Conservation (phyloP, 2,113 vertebrate species). For the Columba janthina region DNA sequence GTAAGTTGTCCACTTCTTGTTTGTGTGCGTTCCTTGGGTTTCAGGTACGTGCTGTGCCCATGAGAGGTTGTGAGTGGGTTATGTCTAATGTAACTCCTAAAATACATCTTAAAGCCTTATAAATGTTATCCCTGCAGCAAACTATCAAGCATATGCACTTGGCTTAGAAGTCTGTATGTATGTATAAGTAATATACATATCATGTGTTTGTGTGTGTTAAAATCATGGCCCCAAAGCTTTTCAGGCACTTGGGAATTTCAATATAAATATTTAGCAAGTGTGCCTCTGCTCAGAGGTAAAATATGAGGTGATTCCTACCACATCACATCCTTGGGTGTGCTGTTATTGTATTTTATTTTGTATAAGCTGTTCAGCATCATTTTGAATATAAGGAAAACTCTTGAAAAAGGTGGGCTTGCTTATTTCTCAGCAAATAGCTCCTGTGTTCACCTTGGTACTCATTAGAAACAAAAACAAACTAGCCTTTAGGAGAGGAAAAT, state of each 20-base stretch:
- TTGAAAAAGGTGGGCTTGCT: neutral
- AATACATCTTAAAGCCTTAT: neutral
- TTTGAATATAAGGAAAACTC: neutral
- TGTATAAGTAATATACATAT: accelerated
- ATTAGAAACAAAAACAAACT: neutral
- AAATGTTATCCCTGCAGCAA: neutral
- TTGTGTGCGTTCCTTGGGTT: neutral
- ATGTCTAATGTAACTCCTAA: neutral
- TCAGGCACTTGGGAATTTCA: neutral
- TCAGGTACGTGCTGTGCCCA: neutral
- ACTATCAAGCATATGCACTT: accelerated
- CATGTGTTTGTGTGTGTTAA: neutral
- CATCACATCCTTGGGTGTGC: accelerated
- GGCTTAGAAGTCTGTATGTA: accelerated
- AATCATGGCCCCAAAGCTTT: neutral
- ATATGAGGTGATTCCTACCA: accelerated
- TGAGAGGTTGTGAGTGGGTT: neutral
- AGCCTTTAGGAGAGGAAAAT: no score
- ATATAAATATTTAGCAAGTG: neutral
- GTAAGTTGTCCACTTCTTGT: neutral
- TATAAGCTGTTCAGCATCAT: accelerated
- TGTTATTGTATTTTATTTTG: neutral
- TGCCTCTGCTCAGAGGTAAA: neutral
- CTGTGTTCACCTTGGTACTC: accelerated
- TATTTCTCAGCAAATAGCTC: accelerated